Base-by-base conservation (phyloP, 2,888 invertebrate genomes). In the Parelbella ahira region DNA sequence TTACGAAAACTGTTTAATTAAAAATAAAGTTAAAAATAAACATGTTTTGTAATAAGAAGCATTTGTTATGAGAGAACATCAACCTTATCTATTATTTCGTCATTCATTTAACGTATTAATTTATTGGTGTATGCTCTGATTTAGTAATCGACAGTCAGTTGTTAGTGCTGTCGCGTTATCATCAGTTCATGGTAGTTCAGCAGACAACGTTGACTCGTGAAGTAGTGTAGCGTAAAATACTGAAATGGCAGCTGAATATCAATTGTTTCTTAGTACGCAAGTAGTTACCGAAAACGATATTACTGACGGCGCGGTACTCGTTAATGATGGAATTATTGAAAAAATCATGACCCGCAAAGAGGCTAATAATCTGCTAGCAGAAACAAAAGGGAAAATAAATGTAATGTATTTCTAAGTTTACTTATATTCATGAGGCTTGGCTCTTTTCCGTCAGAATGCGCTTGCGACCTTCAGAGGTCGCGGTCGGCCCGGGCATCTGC, bases 241-340 rank as follows among this genome's bases (percentile, higher is more conserved):
- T 56, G 55, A 54, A 44, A 73, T 68, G 67, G 67, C 70, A 54
- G 56, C 55, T 51, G 46, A 59, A 45, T 53, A 60, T 41, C 67
- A 68, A 45, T 61, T 88, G 58, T 89, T 87, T 77, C 51, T 87
- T 49, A 87, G 88, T 52, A 71, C 58, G 49, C 72, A 70, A 39
- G 77, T 92, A 19, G 89, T 90, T 34, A 77, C 91, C 32, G 83
- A 89, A 49, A 71, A 77, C 41, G 76, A 73, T 27, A 80, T 91
- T 32, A 60, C 84, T 7, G 83, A 89, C 46, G 92, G 91, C 24
- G 91, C 90, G 12, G 88, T 92, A 48, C 67, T 93, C 19, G 89
- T 92, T 10, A 71, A 87, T 36, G 75, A 83, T 45, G 72, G 92
- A 7, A 84, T 86, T 51, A 91, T 93, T 51, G 68, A 82, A 49